Base-by-base conservation (phyloP, 37 sponge, comb jelly and placozoan species). In the Beroe ovata region DNA sequence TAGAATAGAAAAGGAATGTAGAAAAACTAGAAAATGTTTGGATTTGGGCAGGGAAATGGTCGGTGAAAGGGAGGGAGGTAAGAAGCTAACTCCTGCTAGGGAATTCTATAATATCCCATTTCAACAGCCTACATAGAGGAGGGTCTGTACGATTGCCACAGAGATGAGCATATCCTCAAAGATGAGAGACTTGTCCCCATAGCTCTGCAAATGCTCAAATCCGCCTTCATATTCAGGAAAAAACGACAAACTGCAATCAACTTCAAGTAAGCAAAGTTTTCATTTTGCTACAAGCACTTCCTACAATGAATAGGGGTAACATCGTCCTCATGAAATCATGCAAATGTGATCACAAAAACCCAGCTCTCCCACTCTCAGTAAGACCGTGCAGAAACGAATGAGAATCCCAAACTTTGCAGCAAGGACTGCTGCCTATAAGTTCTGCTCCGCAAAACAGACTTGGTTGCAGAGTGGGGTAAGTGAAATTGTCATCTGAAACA, bases 51-150 rank as follows among this genome's bases (percentile, higher is more conserved):
- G n/a, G n/a, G n/a, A n/a, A n/a, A n/a, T n/a, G n/a, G n/a, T n/a
- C n/a, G n/a, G n/a, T n/a, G n/a, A n/a, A n/a, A n/a, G n/a, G n/a
- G n/a, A n/a, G n/a, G n/a, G n/a, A n/a, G n/a, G n/a, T n/a, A n/a
- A n/a, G n/a, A n/a, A n/a, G n/a, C n/a, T n/a, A n/a, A n/a, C n/a
- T n/a, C n/a, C n/a, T n/a, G n/a, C n/a, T n/a, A n/a, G n/a, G n/a
- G n/a, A n/a, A n/a, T n/a, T n/a, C n/a, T n/a, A n/a, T n/a, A n/a
- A n/a, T n/a, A n/a, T n/a, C n/a, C n/a, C 59, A 19, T 58, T 58
- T 18, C 59, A 11, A 23, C 69, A 66, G 69, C 69, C 36, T 66
- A 66, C 69, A 66, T 66, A 34, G 69, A 66, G 16, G 69, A 66
- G 32, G 69, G 35, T 4, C 69, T 66, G 69, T 66, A 66, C 36